These are phyloP conservation scores for Aradophagus sp. DNA, from an alignment of 1,140 invertebrate species.

Conservation along the genomic window DNA sequence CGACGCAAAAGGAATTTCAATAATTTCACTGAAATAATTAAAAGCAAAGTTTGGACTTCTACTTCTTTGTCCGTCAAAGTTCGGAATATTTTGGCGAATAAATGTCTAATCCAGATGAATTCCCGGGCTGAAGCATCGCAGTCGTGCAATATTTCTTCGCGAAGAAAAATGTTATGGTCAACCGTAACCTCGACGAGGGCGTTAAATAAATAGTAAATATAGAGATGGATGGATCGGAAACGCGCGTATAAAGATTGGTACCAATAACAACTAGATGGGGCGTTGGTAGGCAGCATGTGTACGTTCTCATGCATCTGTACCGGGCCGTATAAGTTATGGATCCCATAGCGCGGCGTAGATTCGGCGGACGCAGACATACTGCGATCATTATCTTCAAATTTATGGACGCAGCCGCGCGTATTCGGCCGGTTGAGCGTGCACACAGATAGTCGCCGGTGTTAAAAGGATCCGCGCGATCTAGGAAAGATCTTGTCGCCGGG, in stretches of 20 bases:
- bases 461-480: slow-evolving; percentile 54
- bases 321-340: slow-evolving; percentile 69
- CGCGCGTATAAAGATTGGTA: slow-evolving; percentile 44
- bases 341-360: slow-evolving; percentile 72
- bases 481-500: slow-evolving; percentile 39
- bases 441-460: slow-evolving; percentile 55
- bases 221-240: slow-evolving; percentile 42
- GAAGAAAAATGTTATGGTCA: slow-evolving; percentile 23
- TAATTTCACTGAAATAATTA: too few relatives aligned
- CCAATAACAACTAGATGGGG: slow-evolving; percentile 39
- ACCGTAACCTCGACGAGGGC: slow-evolving; percentile 21
- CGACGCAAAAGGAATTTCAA: too few relatives aligned
- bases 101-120: too few relatives aligned
- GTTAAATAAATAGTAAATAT: slow-evolving; percentile 49
- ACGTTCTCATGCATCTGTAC: slow-evolving; percentile 60
- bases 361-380: slow-evolving; percentile 72
- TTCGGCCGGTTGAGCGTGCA: slow-evolving; percentile 45
- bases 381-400: slow-evolving; percentile 73
- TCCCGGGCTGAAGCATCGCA: too few relatives aligned
- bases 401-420: slow-evolving; percentile 60
- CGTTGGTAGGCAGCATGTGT: slow-evolving; percentile 46
- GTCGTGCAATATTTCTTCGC: too few relatives aligned
- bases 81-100: too few relatives aligned
- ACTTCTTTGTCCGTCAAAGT: too few relatives aligned
- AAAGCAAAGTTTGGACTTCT: too few relatives aligned